A percentile compares a stretch with the other conserved stretches of the same genome.
phyloP scores from a whole-genome alignment of 2,113 vertebrate genomes.

The Platanista minor region DNA sequence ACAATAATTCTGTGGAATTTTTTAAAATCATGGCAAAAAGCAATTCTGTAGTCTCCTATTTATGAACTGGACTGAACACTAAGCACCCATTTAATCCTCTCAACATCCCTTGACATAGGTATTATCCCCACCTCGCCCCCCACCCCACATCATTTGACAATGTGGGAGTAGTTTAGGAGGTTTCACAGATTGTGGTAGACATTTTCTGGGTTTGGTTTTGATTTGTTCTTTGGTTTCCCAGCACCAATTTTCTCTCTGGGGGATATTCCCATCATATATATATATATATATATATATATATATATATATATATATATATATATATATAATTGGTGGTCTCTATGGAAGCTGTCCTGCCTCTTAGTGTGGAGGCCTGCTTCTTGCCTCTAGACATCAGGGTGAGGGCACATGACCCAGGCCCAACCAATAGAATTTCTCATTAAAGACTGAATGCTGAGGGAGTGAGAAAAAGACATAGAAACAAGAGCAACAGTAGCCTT shows the following conservation, averaged over 20 bases:
- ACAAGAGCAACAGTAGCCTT: background rate
- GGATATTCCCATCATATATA: background rate
- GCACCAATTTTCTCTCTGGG: background rate
- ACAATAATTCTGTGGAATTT: background rate
- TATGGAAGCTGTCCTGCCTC: background rate
- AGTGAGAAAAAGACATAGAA: background rate
- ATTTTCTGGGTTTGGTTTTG: background rate
- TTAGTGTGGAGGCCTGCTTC: background rate
- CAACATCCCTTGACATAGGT: background rate
- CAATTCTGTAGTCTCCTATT: background rate
- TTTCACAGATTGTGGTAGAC: background rate
- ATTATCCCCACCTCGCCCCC: too few species aligned
- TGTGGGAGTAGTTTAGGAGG: background rate
- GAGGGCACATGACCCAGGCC: background rate
- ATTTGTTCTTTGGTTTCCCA: background rate
- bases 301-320: too few species aligned
- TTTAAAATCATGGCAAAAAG: background rate
- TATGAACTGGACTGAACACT: background rate
- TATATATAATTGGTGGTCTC: background rate
- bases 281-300: background rate
- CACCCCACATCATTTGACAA: fast-evolving
- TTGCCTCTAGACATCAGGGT: background rate
- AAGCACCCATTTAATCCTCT: background rate
- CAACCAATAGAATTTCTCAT: background rate
- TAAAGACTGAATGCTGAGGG: background rate